These are phyloP conservation scores for Muschampia staudingeri DNA, from an alignment of 2,888 invertebrate species.

Conservation along the genomic window DNA sequence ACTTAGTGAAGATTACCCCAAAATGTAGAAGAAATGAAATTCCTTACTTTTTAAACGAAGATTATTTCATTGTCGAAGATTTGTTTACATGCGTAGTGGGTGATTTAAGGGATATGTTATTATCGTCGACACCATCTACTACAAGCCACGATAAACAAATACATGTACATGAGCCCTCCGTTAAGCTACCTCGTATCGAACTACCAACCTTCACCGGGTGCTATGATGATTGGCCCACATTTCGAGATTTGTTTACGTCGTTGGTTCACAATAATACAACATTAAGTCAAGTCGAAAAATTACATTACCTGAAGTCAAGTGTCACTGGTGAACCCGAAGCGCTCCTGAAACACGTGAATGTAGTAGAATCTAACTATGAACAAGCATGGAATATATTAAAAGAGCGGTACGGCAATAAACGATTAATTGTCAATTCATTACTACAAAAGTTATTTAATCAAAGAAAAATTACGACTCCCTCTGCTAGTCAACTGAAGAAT, in stretches of 20 bases:
- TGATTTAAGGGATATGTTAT: too few relatives aligned
- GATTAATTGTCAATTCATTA: constrained; percentile 14
- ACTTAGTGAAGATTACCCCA: too few relatives aligned
- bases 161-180: too few relatives aligned
- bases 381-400: constrained; percentile 40
- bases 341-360: constrained; percentile 44
- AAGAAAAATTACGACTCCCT: constrained; percentile 4
- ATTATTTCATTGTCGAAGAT: neutral
- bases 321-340: constrained; percentile 39
- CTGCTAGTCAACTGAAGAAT: neutral
- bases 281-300: constrained; percentile 34
- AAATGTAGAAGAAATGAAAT: neutral
- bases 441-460: constrained; percentile 25
- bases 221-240: constrained; percentile 27
- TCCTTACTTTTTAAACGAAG: neutral
- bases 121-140: too few relatives aligned
- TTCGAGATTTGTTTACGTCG: constrained; percentile 43
- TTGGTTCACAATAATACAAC: constrained; percentile 45
- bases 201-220: constrained; percentile 4
- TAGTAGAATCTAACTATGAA: constrained; percentile 46
- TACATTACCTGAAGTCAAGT: constrained; percentile 23
- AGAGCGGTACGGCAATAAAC: constrained; percentile 10
- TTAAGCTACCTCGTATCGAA: neutral
- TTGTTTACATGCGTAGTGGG: too few relatives aligned
- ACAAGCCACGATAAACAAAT: too few relatives aligned